Conservation (phyloP, 2,113 vertebrate species). For the Elanoides forficatus region DNA sequence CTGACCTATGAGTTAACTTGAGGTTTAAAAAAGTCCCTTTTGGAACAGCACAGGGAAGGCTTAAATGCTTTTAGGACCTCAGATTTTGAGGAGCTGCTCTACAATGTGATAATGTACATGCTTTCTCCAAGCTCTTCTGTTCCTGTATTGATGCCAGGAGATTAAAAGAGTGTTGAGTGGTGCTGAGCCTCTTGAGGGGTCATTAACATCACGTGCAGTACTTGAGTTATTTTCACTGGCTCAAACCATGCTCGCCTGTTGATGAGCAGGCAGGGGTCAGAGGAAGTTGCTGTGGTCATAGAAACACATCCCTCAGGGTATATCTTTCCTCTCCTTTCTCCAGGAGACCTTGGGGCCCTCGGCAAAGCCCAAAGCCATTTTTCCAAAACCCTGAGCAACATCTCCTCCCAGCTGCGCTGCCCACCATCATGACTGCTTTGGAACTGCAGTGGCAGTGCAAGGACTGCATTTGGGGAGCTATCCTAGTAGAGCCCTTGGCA, state of each 20-base stretch:
- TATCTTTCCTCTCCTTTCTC: background rate
- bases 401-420: background rate
- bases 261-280: background rate
- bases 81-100: background rate
- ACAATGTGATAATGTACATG: background rate
- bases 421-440: background rate
- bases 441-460: background rate
- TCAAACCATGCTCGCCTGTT: background rate
- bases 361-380: background rate
- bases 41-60: background rate
- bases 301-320: background rate
- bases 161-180: conserved; percentile 35
- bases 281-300: background rate
- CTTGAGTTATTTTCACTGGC: conserved; percentile 16
- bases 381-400: background rate
- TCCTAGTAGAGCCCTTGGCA: background rate
- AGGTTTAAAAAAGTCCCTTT: background rate
- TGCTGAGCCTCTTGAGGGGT: conserved; percentile 14
- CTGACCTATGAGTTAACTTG: background rate
- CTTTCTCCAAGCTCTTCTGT: background rate
- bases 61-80: background rate
- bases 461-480: background rate
- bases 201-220: background rate
- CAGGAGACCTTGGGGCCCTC: background rate
- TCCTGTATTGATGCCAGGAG: background rate